Evolutionary conservation across 2,113 vertebrate genomes (phyloP).

Genomic region (Sebastes fasciatus): DNA sequence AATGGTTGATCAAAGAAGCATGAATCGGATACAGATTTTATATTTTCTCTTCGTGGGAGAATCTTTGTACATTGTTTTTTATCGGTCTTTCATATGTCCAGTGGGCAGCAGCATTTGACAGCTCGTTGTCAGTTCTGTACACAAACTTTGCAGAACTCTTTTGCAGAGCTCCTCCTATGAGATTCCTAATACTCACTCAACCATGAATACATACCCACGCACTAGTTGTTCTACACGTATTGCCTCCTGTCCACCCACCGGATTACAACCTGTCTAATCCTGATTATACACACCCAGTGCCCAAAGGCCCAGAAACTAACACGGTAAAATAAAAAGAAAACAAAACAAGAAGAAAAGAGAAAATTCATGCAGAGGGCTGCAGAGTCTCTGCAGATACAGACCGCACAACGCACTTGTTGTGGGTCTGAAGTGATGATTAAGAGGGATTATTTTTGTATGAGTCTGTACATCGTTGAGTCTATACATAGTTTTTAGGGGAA

Average conservation of each 20-base stretch:
- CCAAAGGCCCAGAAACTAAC: too few species aligned
- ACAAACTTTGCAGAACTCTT: conserved; percentile 2
- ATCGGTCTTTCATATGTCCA: not conserved
- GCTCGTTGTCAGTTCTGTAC: not conserved
- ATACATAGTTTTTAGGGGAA: too few species aligned
- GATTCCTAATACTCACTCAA: not conserved
- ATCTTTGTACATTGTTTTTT: not conserved
- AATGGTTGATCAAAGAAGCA: conserved; percentile 4
- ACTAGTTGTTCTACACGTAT: not conserved
- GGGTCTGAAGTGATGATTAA: too few species aligned
- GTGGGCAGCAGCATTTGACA: not conserved
- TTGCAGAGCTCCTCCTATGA: conserved; percentile 3
- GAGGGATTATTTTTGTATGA: too few species aligned
- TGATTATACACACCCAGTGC: not conserved
- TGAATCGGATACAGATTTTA: not conserved
- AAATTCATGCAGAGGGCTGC: too few species aligned
- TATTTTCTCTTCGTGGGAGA: not conserved
- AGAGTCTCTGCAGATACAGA: too few species aligned
- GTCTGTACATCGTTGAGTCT: too few species aligned
- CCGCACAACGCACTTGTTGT: too few species aligned
- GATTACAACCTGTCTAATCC: not conserved
- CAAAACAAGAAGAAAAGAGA: too few species aligned
- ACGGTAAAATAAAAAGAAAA: too few species aligned
- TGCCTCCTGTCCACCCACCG: not conserved
- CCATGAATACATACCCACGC: not conserved